Evolutionary conservation across 2,113 vertebrate genomes (phyloP).

Genomic region (Carassius carassius): DNA sequence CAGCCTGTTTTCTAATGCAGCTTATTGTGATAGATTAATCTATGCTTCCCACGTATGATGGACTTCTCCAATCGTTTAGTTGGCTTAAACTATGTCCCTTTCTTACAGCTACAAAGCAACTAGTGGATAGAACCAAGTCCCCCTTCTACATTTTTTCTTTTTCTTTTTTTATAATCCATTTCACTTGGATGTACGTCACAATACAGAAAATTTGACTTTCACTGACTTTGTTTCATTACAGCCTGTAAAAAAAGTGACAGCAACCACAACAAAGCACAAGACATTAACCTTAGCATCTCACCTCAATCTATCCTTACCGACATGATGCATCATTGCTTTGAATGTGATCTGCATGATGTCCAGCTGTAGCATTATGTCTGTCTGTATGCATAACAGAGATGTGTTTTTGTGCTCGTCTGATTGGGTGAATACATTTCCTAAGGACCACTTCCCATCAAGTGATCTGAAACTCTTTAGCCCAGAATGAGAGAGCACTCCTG

Average conservation of each 20-base stretch:
- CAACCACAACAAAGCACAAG: not conserved
- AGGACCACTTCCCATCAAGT: constrained; percentile 57
- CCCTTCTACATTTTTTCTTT: not conserved
- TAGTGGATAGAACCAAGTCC: not conserved
- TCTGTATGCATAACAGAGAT: constrained; percentile 51
- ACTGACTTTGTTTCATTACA: not conserved
- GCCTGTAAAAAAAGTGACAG: not conserved
- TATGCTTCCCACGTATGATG: not conserved
- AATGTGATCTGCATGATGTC: constrained; percentile 36
- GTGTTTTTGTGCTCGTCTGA: constrained; percentile 46
- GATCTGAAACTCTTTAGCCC: constrained; percentile 57
- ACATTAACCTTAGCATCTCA: not conserved
- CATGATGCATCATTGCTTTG: not conserved
- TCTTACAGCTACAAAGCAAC: not conserved
- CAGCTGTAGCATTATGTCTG: constrained; percentile 51
- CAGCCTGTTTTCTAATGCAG: no score
- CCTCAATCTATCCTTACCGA: not conserved
- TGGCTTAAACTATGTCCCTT: not conserved
- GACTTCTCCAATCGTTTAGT: not conserved
- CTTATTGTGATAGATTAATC: no score
- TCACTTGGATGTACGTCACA: not conserved
- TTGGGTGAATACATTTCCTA: constrained; percentile 56
- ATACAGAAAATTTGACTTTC: not conserved
- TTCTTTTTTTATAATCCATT: not conserved
- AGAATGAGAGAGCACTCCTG: constrained; percentile 49